Percentiles rank a stretch among this genome's conserved stretches.
phyloP scores from a whole-genome alignment of 1,140 invertebrate species.

The Apis mellifera region DNA sequence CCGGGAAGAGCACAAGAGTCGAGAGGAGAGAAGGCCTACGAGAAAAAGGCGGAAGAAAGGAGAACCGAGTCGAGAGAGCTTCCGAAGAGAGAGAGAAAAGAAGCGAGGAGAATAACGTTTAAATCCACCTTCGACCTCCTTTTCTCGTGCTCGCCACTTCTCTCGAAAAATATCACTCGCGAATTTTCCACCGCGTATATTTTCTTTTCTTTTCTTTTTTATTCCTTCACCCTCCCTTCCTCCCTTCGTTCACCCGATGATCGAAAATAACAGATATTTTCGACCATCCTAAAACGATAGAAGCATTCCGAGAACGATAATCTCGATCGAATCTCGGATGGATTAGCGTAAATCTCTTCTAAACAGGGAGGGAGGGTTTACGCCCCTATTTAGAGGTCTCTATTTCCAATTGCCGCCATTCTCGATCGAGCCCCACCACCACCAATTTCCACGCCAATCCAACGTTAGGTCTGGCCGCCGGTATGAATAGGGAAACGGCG shows the following conservation, averaged over 20 bases:
- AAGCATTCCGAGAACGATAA: neutral
- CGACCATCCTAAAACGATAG: neutral
- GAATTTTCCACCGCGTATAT: neutral
- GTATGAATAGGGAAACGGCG: constrained; percentile 37
- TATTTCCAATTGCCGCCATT: constrained; percentile 1
- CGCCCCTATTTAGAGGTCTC: neutral
- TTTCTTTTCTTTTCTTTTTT: neutral
- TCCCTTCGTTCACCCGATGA: too few species aligned
- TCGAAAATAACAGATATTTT: neutral
- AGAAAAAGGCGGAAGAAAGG: neutral
- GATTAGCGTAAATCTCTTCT: constrained; percentile 20
- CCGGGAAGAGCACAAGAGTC: constrained; percentile 10
- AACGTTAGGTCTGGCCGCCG: neutral
- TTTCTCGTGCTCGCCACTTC: neutral
- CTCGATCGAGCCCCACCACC: constrained; percentile 14
- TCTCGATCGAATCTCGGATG: neutral
- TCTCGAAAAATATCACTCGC: constrained; percentile 38
- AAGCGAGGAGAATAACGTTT: constrained; percentile 53
- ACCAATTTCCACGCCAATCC: constrained; percentile 12
- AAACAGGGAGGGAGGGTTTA: neutral
- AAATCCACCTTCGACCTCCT: constrained; percentile 46
- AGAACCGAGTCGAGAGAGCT: neutral
- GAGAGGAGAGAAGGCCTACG: neutral
- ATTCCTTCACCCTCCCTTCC: neutral
- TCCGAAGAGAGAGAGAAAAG: constrained; percentile 1